These are phyloP conservation scores for Scomber colias DNA, from an alignment of 2,113 vertebrate species.

Conservation along the genomic window DNA sequence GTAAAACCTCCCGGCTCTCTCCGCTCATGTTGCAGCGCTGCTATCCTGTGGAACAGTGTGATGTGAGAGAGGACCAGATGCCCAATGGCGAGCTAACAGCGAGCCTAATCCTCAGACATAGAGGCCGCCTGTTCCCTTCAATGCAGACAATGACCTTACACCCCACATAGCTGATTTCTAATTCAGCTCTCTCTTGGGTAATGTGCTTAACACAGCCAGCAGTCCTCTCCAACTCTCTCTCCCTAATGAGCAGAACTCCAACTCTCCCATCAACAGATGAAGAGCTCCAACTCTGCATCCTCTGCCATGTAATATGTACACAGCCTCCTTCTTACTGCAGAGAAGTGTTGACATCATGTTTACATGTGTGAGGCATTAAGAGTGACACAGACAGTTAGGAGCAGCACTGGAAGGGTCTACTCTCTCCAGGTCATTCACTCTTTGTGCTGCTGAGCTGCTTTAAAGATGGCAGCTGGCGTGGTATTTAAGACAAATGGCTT, in stretches of 20 bases:
- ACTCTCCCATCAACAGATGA: neutral
- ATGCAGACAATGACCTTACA: conserved; percentile 80
- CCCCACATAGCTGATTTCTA: conserved; percentile 86
- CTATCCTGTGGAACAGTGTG: conserved; percentile 72
- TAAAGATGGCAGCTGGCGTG: conserved; percentile 28
- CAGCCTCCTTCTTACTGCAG: neutral
- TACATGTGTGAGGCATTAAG: conserved; percentile 1
- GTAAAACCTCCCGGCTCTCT: conserved; percentile 89
- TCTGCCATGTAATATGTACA: neutral
- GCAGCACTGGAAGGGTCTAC: neutral
- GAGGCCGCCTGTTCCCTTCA: conserved; percentile 76
- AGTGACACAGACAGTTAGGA: neutral
- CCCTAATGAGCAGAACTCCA: conserved; percentile 29
- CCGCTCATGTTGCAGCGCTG: conserved; percentile 83
- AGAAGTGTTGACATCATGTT: neutral
- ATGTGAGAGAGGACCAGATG: conserved; percentile 77
- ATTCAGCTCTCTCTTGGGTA: conserved; percentile 73
- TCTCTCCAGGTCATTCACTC: neutral
- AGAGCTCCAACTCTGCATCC: neutral
- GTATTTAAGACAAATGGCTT: conserved; percentile 34
- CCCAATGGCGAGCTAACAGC: conserved; percentile 71
- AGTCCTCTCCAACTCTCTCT: conserved; percentile 4
- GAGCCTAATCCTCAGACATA: conserved; percentile 77
- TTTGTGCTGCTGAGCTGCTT: conserved; percentile 27
- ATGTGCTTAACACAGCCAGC: conserved; percentile 61